Conservation (phyloP, 2,797 vertebrate species). For the Heliangelus exortis region DNA sequence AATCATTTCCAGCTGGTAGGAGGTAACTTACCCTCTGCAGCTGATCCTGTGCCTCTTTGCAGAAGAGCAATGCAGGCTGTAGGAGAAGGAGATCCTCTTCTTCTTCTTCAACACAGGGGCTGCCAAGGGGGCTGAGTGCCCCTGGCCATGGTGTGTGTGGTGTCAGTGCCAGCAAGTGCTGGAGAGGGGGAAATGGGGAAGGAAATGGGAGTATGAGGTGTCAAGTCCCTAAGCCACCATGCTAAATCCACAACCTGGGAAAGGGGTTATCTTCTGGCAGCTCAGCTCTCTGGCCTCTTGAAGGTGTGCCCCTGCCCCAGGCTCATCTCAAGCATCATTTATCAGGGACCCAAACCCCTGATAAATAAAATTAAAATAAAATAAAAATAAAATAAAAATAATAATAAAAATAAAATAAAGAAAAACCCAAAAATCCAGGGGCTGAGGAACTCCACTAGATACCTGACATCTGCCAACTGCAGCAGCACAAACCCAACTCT, state of each 20-base stretch:
- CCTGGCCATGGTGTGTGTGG: fast-evolving
- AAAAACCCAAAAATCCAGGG: too few relatives aligned
- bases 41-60: background rate
- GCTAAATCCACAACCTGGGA: background rate
- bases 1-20: slow-evolving; percentile 2
- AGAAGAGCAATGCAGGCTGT: background rate
- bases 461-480: background rate
- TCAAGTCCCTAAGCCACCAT: background rate
- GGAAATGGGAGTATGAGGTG: background rate
- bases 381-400: too few relatives aligned
- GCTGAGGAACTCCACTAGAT: background rate
- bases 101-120: fast-evolving
- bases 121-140: background rate
- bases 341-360: background rate
- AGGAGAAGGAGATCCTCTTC: background rate
- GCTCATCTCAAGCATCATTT: slow-evolving; percentile 20
- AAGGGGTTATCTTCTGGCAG: background rate
- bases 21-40: background rate
- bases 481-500: background rate
- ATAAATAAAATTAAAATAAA: too few relatives aligned
- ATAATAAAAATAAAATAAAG: too few relatives aligned
- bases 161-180: background rate
- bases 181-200: background rate
- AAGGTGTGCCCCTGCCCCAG: background rate
- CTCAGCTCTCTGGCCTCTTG: background rate